These are phyloP conservation scores for Toxonevra muliebris DNA, from an alignment of 2,888 invertebrate genomes.

Conservation along the genomic window DNA sequence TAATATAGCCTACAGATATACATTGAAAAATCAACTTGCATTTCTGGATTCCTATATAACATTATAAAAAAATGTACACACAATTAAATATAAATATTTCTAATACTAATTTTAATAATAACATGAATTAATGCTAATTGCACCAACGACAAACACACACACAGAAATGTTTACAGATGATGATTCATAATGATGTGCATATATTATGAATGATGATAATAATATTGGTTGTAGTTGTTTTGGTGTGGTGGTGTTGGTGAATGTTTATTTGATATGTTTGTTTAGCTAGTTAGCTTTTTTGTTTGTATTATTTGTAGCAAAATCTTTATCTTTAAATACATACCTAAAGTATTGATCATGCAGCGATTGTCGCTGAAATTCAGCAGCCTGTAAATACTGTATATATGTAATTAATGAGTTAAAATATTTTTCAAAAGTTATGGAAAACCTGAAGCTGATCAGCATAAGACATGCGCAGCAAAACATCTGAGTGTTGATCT, in stretches of 20 bases:
- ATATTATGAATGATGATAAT: too few relatives aligned
- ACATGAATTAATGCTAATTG: constrained; percentile 5
- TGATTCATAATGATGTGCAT: too few relatives aligned
- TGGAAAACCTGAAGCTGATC: constrained; percentile 66
- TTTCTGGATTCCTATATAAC: too few relatives aligned
- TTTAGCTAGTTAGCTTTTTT: not conserved
- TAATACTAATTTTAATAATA: too few relatives aligned
- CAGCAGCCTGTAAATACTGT: constrained; percentile 66
- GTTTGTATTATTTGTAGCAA: not conserved
- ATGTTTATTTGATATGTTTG: too few relatives aligned
- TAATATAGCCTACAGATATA: too few relatives aligned
- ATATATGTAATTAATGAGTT: constrained; percentile 64
- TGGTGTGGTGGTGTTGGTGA: too few relatives aligned
- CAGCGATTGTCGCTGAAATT: constrained; percentile 65
- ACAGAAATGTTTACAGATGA: not conserved
- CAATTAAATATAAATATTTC: too few relatives aligned
- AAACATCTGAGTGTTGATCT: constrained; percentile 65
- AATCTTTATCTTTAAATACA: constrained; percentile 42
- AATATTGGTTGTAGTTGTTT: too few relatives aligned
- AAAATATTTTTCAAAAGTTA: constrained; percentile 51
- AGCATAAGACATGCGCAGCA: constrained; percentile 66
- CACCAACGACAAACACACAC: constrained; percentile 39
- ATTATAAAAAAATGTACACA: too few relatives aligned
- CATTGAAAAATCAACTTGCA: too few relatives aligned
- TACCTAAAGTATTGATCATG: constrained; percentile 66